phyloP scores from a whole-genome alignment of 2,113 vertebrate species.

The Menidia beryllina region DNA sequence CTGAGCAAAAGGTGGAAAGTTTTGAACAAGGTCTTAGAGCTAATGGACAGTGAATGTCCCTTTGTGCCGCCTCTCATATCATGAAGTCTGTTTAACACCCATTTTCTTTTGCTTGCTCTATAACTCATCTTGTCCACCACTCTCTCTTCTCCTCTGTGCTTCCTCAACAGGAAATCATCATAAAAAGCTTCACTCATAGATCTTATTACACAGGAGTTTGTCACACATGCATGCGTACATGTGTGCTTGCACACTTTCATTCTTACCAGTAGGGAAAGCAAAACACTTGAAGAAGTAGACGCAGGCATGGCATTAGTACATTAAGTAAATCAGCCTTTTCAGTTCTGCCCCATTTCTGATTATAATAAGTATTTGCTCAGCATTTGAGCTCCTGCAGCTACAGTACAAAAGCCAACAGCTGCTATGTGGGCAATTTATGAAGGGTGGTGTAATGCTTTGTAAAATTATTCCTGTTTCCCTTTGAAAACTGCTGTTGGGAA shows the following conservation, averaged over 20 bases:
- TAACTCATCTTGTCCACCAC: slow-evolving; percentile 60
- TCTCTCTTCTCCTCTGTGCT: slow-evolving; percentile 59
- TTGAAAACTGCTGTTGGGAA: slow-evolving; percentile 47
- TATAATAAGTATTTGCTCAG: slow-evolving; percentile 39
- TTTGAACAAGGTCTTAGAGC: slow-evolving; percentile 80
- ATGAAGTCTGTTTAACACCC: slow-evolving; percentile 64
- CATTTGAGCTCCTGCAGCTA: slow-evolving; percentile 37
- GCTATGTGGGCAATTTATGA: slow-evolving; percentile 36
- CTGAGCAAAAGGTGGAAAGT: slow-evolving; percentile 75
- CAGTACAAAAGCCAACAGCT: slow-evolving; percentile 48
- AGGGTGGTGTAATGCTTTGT: slow-evolving; percentile 36
- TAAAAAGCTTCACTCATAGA: slow-evolving; percentile 62
- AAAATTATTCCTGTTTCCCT: slow-evolving; percentile 51
- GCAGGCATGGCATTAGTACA: slow-evolving; percentile 74
- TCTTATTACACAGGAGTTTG: slow-evolving; percentile 57
- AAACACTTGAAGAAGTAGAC: slow-evolving; percentile 67
- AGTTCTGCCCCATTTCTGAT: slow-evolving; percentile 32
- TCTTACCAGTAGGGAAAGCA: slow-evolving; percentile 47
- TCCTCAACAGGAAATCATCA: slow-evolving; percentile 63
- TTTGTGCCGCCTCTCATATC: slow-evolving; percentile 49
- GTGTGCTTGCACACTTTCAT: slow-evolving; percentile 39
- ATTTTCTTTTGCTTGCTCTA: slow-evolving; percentile 63
- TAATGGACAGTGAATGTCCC: slow-evolving; percentile 81
- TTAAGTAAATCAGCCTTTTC: slow-evolving; percentile 23
- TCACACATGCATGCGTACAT: slow-evolving; percentile 67